A percentile compares a stretch with the other conserved stretches of the same genome.
These are phyloP conservation scores for Streblospio benedicti DNA, from an alignment of 1,140 invertebrate genomes.

Conservation along the genomic window DNA sequence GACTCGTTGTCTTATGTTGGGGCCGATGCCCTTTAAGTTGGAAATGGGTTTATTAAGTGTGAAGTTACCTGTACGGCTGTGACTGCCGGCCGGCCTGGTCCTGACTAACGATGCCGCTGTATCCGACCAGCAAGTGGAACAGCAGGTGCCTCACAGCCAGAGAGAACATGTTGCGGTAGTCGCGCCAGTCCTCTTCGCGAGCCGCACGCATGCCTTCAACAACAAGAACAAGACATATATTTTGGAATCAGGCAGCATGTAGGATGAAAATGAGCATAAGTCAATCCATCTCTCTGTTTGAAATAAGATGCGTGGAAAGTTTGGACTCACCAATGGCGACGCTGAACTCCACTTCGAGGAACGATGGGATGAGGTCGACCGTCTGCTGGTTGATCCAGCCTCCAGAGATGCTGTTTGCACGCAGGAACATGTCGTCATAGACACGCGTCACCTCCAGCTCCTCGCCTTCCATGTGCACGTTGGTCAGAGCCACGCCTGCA, in stretches of 20 bases:
- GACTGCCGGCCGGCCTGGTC: no score
- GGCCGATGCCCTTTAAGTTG: no score
- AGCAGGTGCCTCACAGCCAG: neutral
- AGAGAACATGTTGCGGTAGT: slow-evolving; percentile 10
- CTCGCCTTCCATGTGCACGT: neutral
- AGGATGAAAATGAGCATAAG: neutral
- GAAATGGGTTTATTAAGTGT: no score
- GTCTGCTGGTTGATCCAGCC: neutral
- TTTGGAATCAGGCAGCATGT: neutral
- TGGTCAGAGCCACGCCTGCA: neutral
- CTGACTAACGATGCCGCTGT: neutral
- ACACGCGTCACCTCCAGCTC: neutral
- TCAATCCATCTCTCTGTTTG: neutral
- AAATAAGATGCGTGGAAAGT: neutral
- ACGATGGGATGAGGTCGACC: neutral
- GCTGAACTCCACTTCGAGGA: neutral
- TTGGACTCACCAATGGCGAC: neutral
- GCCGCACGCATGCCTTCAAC: neutral
- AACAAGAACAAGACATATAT: no score
- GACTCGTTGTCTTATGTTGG: no score
- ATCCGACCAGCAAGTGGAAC: neutral
- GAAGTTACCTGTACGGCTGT: no score
- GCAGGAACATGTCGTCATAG: neutral
- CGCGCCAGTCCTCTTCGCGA: neutral
- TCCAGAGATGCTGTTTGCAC: neutral